Evolutionary conservation across 2,797 vertebrate species (phyloP).

Genomic region (Helicolenus hilgendorfi): DNA sequence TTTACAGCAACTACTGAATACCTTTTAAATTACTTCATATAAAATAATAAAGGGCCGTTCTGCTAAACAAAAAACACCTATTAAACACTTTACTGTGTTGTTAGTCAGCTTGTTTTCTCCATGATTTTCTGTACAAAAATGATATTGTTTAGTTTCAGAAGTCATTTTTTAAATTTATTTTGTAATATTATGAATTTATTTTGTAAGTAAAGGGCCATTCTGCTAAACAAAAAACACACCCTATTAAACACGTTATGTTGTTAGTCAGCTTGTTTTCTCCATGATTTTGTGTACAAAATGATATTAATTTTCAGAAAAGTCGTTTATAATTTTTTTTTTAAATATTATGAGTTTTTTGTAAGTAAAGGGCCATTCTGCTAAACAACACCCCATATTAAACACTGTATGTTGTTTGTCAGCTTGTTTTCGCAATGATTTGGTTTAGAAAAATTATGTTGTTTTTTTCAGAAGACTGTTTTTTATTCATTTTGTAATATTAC

Average conservation of each 20-base stretch:
- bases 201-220: not conserved
- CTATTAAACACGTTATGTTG: not conserved
- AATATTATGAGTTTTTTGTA: too few species aligned
- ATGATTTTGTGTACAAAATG: not conserved
- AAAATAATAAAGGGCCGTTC: not conserved
- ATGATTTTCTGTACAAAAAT: not conserved
- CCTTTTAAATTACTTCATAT: slow-evolving; percentile 11
- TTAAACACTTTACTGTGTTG: not conserved
- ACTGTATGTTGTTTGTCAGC: not conserved
- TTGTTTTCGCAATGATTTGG: not conserved
- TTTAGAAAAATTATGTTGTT: not conserved
- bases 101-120: not conserved
- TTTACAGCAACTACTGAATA: slow-evolving; percentile 45
- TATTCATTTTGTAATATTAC: not conserved
- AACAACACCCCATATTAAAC: not conserved
- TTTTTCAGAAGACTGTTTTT: not conserved
- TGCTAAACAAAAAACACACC: not conserved
- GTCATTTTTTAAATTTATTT: too few species aligned
- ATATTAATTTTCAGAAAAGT: not conserved
- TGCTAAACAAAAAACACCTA: not conserved
- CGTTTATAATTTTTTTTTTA: too few species aligned
- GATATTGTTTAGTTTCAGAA: not conserved
- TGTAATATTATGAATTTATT: too few species aligned
- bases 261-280: not conserved
- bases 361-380: not conserved